Evolutionary conservation across 2,113 vertebrate species (phyloP), one percentile per base, ranked within the genome.

Genomic region (Cebus imitator): DNA sequence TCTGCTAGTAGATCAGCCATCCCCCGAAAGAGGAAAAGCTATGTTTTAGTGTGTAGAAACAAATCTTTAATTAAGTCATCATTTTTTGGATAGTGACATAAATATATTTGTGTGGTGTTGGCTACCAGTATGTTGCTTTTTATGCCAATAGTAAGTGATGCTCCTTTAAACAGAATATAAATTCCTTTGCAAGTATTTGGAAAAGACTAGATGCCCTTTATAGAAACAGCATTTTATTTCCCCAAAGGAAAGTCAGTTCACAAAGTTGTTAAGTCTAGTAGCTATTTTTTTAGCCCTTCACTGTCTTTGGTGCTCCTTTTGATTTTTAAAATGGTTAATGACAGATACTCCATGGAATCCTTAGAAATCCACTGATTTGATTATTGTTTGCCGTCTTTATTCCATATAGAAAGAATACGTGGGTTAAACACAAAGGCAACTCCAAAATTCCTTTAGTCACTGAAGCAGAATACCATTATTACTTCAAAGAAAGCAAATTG

Each of bases 401-500:
- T 94, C 94, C 94, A 91, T 96, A 94, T 72, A 95, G 92, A 97
- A 98, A 97, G 97, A 96, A 64, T 97, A 84, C 98, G 48, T 88
- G 82, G 95, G 98, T 98, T 97, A 98, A 94, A 97, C 94, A 91
- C 96, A 52, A 94, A 96, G 87, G 95, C 97, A 97, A 95, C 96
- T 96, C 91, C 96, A 97, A 97, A 98, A 98, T 97, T 10, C 94
- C 91, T 98, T 98, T 97, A 96, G 98, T 98, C 98, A 97, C 94
- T 87, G 96, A 98, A 98, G 97, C 97, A 98, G 97, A 98, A 98
- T 98, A 98, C 98, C 90, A 43, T 97, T 97, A 96, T 97, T 97
- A 96, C 97, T 97, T 97, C 94, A 98, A 98, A 94, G 96, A 98
- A 98, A 96, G 87, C 98, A 98, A 98, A 98, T 4, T 95, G 96